These are phyloP conservation scores for Netelia virgata DNA, from an alignment of 2,888 invertebrate genomes.

Conservation along the genomic window DNA sequence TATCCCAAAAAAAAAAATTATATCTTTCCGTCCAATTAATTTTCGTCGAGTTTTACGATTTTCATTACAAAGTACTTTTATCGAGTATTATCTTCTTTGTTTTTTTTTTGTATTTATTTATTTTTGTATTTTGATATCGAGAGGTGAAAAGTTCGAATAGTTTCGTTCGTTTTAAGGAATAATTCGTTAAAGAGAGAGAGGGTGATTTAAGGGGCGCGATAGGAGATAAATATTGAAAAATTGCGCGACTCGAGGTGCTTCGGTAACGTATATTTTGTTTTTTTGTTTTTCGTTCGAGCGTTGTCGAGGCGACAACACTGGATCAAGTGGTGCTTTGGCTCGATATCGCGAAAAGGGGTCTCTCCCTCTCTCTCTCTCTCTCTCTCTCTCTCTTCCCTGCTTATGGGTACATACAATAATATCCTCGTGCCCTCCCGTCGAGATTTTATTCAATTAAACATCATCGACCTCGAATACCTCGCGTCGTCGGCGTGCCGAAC, in stretches of 20 bases:
- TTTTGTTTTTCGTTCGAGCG: constrained; percentile 6
- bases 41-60: background rate
- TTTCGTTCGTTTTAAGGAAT: background rate
- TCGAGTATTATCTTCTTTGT: no score
- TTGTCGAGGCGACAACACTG: constrained; percentile 40
- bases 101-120: no score
- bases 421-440: constrained; percentile 62
- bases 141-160: background rate
- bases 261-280: background rate
- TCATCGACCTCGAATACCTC: constrained; percentile 70
- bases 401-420: constrained; percentile 48
- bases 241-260: background rate
- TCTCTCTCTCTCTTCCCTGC: background rate
- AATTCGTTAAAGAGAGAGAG: no score
- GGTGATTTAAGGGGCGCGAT: no score
- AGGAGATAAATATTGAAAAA: background rate
- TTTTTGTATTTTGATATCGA: background rate
- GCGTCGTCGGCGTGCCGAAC: constrained; percentile 53
- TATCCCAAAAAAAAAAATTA: background rate
- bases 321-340: constrained; percentile 28
- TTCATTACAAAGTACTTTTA: background rate
- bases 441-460: constrained; percentile 72
- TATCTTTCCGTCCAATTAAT: background rate
- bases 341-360: background rate
- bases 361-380: no score